Evolutionary conservation across 2,113 vertebrate species (phyloP), one percentile per base, ranked within the genome.

Genomic region (Crocuta crocuta): DNA sequence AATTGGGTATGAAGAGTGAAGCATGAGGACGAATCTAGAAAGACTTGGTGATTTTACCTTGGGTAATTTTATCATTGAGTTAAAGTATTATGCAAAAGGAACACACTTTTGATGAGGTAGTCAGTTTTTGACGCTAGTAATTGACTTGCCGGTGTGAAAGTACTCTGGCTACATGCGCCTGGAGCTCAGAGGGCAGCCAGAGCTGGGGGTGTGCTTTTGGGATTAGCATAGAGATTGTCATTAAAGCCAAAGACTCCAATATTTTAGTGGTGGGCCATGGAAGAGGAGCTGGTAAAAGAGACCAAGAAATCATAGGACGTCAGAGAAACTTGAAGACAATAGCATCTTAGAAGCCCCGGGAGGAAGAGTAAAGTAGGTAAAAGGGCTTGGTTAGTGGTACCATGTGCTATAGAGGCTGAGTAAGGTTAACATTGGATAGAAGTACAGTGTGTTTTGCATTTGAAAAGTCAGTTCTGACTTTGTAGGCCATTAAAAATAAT

Each of bases 401-500:
- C 73, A 71, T 33, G 12, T 89, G 15, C 45, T 35, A 7, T 35
- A 53, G 76, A 58, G 1, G 1, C 3, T 81, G 58, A 70, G 21
- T 11, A 15, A 48, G 6, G 26, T 4, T 76, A 13, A 16, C 15
- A 0, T 0, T 90, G 66, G 5, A 24, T 79, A 16, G 63, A 86
- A 12, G 48, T 9, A 43, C 2, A 6, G 17, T 4, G 10, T 5
- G 10, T 23, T 71, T 66, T 68, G n/a, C 39, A 3, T 35, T 73
- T 35, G 68, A 26, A 94, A 68, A 26, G 19, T 89, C 65, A 66
- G 2, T 66, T 35, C 28, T 63, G 10, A 61, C 73, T 35, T 48
- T 66, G 1, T 83, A 74, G n/a, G 55, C 43, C 26, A 35, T 95
- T 89, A 93, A 79, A 92, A 92, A 94, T 48, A 92, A 73, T 33